Evolutionary conservation across 2,113 vertebrate species (phyloP).

Genomic region (Apistogramma diplotaenia): DNA sequence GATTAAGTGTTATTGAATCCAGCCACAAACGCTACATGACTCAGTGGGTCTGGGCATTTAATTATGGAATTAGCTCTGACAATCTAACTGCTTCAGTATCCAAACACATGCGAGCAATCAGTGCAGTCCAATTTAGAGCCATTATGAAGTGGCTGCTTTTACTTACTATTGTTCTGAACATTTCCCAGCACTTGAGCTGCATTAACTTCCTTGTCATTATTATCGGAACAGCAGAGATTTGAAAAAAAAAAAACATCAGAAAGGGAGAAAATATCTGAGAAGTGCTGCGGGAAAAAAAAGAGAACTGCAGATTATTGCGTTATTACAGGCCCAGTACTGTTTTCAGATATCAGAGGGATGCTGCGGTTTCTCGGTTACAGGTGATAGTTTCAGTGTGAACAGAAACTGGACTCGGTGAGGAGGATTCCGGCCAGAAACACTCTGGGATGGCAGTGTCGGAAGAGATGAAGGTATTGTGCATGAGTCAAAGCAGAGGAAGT

Average conservation of each 20-base stretch:
- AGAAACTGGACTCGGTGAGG: not conserved
- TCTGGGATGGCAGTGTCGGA: not conserved
- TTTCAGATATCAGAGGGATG: not conserved
- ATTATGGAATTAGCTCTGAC: not conserved
- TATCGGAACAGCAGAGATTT: slow-evolving; percentile 1
- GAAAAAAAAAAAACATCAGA: not conserved
- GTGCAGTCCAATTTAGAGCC: not conserved
- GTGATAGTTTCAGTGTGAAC: slow-evolving; percentile 19
- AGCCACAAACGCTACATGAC: not conserved
- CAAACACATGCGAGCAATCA: not conserved
- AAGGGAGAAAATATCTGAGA: slow-evolving; percentile 16
- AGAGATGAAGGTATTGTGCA: not conserved
- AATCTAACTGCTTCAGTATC: not conserved
- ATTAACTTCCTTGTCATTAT: not conserved
- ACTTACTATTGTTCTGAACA: not conserved
- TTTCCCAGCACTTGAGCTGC: not conserved
- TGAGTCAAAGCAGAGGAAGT: not conserved
- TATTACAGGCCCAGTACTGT: not conserved
- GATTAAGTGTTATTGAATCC: not conserved
- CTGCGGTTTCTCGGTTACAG: not conserved
- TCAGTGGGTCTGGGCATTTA: not conserved
- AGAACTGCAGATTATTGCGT: not conserved
- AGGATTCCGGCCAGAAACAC: not conserved
- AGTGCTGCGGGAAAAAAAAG: not conserved
- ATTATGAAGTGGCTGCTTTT: not conserved